phyloP scores from a whole-genome alignment of 1,140 invertebrate species.

The Gryon sp. region DNA sequence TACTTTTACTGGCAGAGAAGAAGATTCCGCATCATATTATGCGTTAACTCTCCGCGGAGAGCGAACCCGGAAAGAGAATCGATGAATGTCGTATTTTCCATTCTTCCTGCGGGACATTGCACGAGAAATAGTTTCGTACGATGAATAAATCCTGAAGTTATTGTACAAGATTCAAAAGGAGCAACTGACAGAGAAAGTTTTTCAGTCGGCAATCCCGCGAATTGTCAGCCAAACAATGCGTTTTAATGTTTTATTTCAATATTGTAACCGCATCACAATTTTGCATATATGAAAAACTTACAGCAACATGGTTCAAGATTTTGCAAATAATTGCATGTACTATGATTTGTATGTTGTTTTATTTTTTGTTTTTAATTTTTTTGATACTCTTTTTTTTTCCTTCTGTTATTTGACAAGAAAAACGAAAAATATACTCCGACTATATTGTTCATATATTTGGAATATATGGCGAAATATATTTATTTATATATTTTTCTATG shows the following conservation, averaged over 20 bases:
- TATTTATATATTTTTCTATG: too few species aligned
- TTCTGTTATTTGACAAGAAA: too few species aligned
- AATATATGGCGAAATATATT: too few species aligned
- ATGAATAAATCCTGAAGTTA: slow-evolving; percentile 50
- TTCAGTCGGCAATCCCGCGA: slow-evolving; percentile 2
- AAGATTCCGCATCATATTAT: slow-evolving; percentile 63
- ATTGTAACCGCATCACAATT: slow-evolving; percentile 10
- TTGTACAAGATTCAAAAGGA: slow-evolving; percentile 53
- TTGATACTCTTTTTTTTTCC: too few species aligned
- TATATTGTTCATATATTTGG: too few species aligned
- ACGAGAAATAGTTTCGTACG: slow-evolving; percentile 42
- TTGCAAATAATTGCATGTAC: too few species aligned
- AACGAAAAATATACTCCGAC: too few species aligned
- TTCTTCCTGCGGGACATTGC: slow-evolving; percentile 56
- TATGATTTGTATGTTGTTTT: too few species aligned
- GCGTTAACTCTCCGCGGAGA: slow-evolving; percentile 54
- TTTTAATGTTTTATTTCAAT: slow-evolving; percentile 33
- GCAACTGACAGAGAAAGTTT: slow-evolving; percentile 45
- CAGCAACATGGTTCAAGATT: too few species aligned
- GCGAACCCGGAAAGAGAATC: slow-evolving; percentile 57
- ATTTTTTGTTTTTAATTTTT: too few species aligned
- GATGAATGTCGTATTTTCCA: slow-evolving; percentile 60
- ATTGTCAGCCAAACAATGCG: slow-evolving; percentile 9
- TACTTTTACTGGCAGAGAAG: slow-evolving; percentile 46
- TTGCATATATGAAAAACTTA: neutral